Conservation (phyloP, 2,797 vertebrate genomes). For the Neoniphon sammara region DNA sequence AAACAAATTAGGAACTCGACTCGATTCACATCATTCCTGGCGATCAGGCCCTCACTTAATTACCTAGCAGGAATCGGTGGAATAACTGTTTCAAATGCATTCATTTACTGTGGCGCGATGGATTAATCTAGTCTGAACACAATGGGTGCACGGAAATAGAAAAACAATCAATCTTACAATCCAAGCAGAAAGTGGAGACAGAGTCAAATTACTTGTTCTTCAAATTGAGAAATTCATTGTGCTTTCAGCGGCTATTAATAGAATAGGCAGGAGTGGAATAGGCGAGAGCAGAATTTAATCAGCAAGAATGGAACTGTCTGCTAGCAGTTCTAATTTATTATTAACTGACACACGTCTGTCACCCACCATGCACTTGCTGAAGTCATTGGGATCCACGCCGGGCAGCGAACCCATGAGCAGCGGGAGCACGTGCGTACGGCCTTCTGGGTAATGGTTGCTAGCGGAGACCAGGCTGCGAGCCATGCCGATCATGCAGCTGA, state of each 20-base stretch:
- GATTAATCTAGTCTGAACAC: slow-evolving; percentile 61
- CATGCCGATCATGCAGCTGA: slow-evolving; percentile 97
- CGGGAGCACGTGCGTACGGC: slow-evolving; percentile 93
- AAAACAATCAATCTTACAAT: slow-evolving; percentile 63
- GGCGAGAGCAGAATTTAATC: slow-evolving; percentile 62
- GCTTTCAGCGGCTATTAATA: slow-evolving; percentile 71
- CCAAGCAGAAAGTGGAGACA: slow-evolving; percentile 53
- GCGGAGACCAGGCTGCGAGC: slow-evolving; percentile 93
- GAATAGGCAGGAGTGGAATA: slow-evolving; percentile 40
- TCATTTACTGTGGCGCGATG: slow-evolving; percentile 49
- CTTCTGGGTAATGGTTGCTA: slow-evolving; percentile 91
- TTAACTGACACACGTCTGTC: slow-evolving; percentile 56
- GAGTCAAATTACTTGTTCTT: slow-evolving; percentile 59
- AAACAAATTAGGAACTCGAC: slow-evolving; percentile 28
- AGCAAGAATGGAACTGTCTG: slow-evolving; percentile 52
- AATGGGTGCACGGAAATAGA: slow-evolving; percentile 51
- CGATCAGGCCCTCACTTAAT: slow-evolving; percentile 38
- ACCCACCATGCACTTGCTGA: slow-evolving; percentile 99
- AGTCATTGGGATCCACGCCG: slow-evolving; percentile 97
- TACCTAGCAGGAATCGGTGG: slow-evolving; percentile 44
- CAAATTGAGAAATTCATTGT: slow-evolving; percentile 68
- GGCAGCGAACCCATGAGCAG: slow-evolving; percentile 95
- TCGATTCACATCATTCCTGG: slow-evolving; percentile 48
- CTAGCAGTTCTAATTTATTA: slow-evolving; percentile 64
- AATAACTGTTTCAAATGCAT: slow-evolving; percentile 44